These are phyloP conservation scores for Abrostola triplasia DNA, from an alignment of 2,888 invertebrate species.

Conservation along the genomic window DNA sequence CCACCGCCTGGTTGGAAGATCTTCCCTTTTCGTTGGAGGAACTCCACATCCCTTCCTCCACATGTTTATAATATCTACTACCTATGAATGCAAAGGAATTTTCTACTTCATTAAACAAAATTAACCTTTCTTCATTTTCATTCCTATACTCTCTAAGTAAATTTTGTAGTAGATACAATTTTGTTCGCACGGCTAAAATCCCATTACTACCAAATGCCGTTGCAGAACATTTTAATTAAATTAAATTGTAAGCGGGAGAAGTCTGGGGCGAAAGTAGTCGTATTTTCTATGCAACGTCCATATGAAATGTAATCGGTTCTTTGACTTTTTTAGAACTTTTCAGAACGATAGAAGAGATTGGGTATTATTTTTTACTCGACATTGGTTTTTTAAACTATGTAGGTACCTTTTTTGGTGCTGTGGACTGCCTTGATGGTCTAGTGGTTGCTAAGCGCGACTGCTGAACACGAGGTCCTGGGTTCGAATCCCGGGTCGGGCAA, in stretches of 20 bases:
- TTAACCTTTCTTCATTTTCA: too few relatives aligned
- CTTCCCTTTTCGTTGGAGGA: too few relatives aligned
- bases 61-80: too few relatives aligned
- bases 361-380: background rate
- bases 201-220: background rate
- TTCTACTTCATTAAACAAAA: too few relatives aligned
- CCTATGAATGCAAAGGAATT: too few relatives aligned
- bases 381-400: conserved; percentile 7
- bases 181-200: background rate
- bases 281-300: conserved; percentile 10
- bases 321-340: conserved; percentile 12
- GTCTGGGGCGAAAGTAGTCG: conserved; percentile 2
- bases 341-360: conserved; percentile 1
- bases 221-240: conserved; percentile 17
- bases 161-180: conserved; percentile 3
- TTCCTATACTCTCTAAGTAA: background rate
- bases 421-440: too few relatives aligned
- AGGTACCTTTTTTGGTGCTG: too few relatives aligned
- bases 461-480: too few relatives aligned
- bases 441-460: too few relatives aligned
- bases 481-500: too few relatives aligned
- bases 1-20: too few relatives aligned
- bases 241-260: conserved; percentile 13
- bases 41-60: too few relatives aligned
- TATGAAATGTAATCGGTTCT: conserved; percentile 9